A percentile compares a stretch with the other conserved stretches of the same genome.
Evolutionary conservation across 2,113 vertebrate genomes (phyloP).

Genomic region (Alexandromys fortis): DNA sequence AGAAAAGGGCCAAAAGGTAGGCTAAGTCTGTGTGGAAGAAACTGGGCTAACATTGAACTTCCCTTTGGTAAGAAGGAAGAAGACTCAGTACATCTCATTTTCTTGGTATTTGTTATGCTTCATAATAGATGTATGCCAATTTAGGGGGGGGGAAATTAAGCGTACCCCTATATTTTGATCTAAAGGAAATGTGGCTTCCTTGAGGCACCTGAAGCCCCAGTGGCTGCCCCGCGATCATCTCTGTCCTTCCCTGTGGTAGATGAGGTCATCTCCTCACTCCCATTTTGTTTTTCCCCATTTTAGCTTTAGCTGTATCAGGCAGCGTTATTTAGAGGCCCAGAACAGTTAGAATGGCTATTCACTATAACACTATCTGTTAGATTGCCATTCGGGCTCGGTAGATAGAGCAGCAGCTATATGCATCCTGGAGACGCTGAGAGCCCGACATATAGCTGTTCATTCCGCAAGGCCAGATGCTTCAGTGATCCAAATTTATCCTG

Average conservation of each 20-base stretch:
- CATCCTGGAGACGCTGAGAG: neutral
- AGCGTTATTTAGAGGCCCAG: neutral
- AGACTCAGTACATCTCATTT: slow-evolving; percentile 12
- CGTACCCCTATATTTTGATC: neutral
- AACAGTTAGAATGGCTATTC: neutral
- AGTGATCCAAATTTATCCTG: neutral
- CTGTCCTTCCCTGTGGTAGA: neutral
- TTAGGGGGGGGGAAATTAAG: neutral
- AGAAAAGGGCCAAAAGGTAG: slow-evolving; percentile 25
- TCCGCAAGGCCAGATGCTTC: neutral
- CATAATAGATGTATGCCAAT: neutral
- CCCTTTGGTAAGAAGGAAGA: neutral
- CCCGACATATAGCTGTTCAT: neutral
- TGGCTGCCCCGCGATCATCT: neutral
- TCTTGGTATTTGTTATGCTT: slow-evolving; percentile 43
- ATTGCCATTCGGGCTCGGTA: neutral
- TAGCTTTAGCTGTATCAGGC: neutral
- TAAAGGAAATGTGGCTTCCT: neutral
- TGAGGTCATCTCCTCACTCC: neutral
- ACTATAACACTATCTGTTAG: neutral
- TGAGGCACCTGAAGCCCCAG: neutral
- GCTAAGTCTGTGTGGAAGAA: neutral
- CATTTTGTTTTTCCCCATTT: neutral
- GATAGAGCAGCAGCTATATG: neutral
- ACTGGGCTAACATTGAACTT: neutral